phyloP scores from a whole-genome alignment of 2,888 invertebrate species.

The Parnassius smintheus region DNA sequence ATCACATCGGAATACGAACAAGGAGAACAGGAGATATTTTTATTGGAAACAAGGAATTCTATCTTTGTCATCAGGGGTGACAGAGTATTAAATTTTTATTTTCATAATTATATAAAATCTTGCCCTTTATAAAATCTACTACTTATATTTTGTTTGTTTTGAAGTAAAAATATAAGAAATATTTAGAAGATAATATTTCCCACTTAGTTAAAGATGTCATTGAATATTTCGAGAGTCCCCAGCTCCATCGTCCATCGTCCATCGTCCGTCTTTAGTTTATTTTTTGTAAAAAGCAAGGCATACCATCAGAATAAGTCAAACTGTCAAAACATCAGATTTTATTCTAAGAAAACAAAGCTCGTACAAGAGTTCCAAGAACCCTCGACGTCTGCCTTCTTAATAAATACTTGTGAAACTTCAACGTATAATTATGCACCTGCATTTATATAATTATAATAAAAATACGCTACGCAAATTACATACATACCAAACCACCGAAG shows the following conservation, averaged over 20 bases:
- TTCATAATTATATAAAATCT: too few relatives aligned
- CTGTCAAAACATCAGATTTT: conserved; percentile 49
- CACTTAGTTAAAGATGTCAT: not conserved
- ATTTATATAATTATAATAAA: conserved; percentile 9
- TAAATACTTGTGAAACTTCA: conserved; percentile 42
- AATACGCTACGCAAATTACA: too few relatives aligned
- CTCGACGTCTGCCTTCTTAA: conserved; percentile 41
- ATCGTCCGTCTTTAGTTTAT: conserved; percentile 23
- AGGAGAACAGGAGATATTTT: too few relatives aligned
- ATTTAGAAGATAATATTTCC: too few relatives aligned
- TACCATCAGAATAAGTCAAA: conserved; percentile 35
- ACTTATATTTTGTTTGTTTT: not conserved
- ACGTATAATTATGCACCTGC: conserved; percentile 38
- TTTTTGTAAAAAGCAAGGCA: conserved; percentile 30
- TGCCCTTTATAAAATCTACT: too few relatives aligned
- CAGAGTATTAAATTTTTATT: too few relatives aligned
- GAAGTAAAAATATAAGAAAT: too few relatives aligned
- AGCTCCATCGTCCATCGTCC: too few relatives aligned
- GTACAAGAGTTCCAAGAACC: conserved; percentile 42
- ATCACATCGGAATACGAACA: too few relatives aligned
- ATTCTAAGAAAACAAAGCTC: conserved; percentile 48
- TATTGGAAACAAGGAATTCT: too few relatives aligned
- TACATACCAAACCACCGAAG: too few relatives aligned
- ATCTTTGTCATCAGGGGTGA: too few relatives aligned
- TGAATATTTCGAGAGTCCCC: not conserved